Conservation (phyloP, 1,140 invertebrate species). For the Andricus grossulariae region DNA sequence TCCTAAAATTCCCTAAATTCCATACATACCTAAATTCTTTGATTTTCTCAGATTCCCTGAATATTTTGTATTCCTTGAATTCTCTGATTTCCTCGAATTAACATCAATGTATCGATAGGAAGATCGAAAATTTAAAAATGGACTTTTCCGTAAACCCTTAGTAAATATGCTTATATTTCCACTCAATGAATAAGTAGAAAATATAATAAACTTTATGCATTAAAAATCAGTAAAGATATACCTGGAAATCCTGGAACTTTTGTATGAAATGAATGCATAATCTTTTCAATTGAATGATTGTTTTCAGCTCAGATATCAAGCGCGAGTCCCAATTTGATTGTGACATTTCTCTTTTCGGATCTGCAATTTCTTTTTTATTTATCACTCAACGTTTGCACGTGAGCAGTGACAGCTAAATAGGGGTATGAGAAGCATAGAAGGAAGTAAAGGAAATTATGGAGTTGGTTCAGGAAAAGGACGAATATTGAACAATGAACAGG, state of each 20-base stretch:
- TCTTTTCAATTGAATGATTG: neutral
- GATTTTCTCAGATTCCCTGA: no score
- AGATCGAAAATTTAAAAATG: no score
- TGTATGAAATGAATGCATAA: neutral
- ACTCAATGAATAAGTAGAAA: no score
- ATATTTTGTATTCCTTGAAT: no score
- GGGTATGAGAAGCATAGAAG: neutral
- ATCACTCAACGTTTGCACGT: neutral
- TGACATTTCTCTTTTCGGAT: neutral
- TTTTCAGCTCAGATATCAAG: neutral
- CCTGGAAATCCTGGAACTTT: slow-evolving; percentile 10
- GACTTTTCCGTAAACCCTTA: no score
- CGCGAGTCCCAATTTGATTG: neutral
- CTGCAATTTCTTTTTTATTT: neutral
- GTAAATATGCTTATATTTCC: no score
- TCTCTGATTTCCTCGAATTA: no score
- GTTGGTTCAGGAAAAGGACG: neutral
- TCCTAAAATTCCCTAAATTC: no score
- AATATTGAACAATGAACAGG: neutral
- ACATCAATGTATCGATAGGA: no score
- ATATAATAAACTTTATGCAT: no score
- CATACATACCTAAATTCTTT: no score
- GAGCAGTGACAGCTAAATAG: neutral
- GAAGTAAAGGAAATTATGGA: neutral
- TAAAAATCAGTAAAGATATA: neutral